Conservation (phyloP, 2,888 invertebrate species). For the Caradrina kadenii region DNA sequence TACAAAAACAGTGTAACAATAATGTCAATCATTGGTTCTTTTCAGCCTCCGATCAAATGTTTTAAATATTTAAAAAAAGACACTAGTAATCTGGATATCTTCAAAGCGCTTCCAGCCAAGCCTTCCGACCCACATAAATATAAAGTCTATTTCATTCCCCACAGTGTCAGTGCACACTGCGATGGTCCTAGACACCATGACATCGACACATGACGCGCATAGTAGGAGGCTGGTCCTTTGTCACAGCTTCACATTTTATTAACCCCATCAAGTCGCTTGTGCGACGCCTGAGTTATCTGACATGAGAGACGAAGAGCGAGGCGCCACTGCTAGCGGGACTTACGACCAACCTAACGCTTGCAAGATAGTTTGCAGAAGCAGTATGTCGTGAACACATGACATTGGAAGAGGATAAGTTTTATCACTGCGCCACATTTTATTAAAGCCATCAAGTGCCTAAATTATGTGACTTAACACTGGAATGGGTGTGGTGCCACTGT, state of each 20-base stretch:
- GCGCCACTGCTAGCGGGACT: slow-evolving; percentile 51
- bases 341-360: neutral
- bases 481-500: neutral
- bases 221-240: slow-evolving; percentile 66
- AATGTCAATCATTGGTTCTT: no score
- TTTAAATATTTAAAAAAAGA: neutral
- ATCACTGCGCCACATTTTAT: slow-evolving; percentile 7
- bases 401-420: neutral
- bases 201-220: slow-evolving; percentile 59
- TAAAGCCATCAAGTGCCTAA: slow-evolving; percentile 3
- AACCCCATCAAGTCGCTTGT: slow-evolving; percentile 74
- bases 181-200: slow-evolving; percentile 36
- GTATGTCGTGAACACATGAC: neutral
- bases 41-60: neutral
- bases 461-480: slow-evolving; percentile 11
- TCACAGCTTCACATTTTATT: slow-evolving; percentile 74
- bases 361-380: neutral
- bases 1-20: no score
- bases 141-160: slow-evolving; percentile 18
- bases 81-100: neutral
- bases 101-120: neutral
- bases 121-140: slow-evolving; percentile 25
- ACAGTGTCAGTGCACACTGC: slow-evolving; percentile 20
- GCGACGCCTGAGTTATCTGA: slow-evolving; percentile 71
- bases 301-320: slow-evolving; percentile 59